Percentiles rank a stretch among this genome's conserved stretches.
Evolutionary conservation across 2,888 invertebrate species (phyloP).

Genomic region (Scaptomyza caliginosa): DNA sequence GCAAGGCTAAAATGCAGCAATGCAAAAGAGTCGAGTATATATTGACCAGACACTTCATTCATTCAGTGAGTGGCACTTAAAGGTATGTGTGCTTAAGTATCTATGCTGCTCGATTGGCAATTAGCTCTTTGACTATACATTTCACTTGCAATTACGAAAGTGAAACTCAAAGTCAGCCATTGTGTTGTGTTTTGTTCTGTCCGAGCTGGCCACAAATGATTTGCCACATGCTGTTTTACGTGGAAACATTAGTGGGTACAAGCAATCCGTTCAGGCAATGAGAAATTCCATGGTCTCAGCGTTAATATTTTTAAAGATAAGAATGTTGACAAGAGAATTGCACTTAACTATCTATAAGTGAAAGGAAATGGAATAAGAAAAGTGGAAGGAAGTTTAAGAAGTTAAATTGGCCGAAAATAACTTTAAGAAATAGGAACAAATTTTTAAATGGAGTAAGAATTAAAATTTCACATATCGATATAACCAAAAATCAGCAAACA

Average conservation of each 20-base stretch:
- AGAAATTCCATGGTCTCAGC: background rate
- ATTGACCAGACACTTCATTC: slow-evolving; percentile 38
- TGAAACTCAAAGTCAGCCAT: slow-evolving; percentile 36
- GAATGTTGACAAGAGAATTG: background rate
- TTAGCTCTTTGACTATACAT: slow-evolving; percentile 38
- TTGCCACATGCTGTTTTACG: slow-evolving; percentile 34
- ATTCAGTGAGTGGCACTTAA: background rate
- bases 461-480: slow-evolving; percentile 2
- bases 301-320: background rate
- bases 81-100: slow-evolving; percentile 1
- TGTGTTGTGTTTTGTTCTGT: background rate
- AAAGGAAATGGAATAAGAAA: no score
- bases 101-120: slow-evolving; percentile 34
- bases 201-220: slow-evolving; percentile 6
- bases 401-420: no score
- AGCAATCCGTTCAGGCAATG: background rate
- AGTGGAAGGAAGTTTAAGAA: no score
- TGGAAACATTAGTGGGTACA: slow-evolving; percentile 1
- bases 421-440: no score
- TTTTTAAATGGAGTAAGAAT: no score
- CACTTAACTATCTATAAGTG: background rate
- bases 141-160: slow-evolving; percentile 44
- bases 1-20: slow-evolving; percentile 53
- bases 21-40: slow-evolving; percentile 19
- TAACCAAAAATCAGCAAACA: slow-evolving; percentile 1